Base-by-base conservation (phyloP, 2,888 invertebrate species). In the Drosophila peninsularis region DNA sequence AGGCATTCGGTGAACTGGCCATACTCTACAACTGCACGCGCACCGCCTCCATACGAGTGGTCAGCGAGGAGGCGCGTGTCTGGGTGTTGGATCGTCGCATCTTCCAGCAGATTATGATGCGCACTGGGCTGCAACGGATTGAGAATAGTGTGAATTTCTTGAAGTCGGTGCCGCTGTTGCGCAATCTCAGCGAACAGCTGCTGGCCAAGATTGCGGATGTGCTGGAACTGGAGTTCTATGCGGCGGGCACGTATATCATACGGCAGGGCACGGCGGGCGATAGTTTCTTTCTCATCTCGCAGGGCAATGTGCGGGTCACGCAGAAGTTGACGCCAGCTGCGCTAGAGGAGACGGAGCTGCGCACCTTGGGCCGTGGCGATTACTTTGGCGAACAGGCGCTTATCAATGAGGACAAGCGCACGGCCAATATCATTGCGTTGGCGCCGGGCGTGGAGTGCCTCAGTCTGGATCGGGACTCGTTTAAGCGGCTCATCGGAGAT, bases 1-100 rank as follows among this genome's bases (percentile, higher is more conserved):
- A 96, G 92, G 95, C 97, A 56, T 94, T 98, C 93, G 98, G 99
- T 0, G 99, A 99, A 93, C 93, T 99, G 57, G 98, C 99, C 9
- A 95, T 99, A 75, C 93, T 99, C 21, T 98, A 99, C 92, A 98
- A 98, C 92, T 98, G 98, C 75, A 97, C 97, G 82, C 94, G 98
- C 75, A 96, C 97, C 53, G 98, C 98, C 1, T 96, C 97, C 1
- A 96, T 98, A 74, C 94, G 95, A 90, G 96, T 96, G 82, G 93
- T 96, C 82, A 94, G 95, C 21, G 94, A 95, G 78, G 96, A 97
- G 13, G 96, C 97, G 11, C 95, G 95, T 87, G 95, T 98, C 80
- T 98, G 98, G 98, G 97, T 96, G 1, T 93, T 98, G 87, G 98
- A 98, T 90, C 94, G 98, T 68, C 94, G 95, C 19, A 96, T 97